Conservation (phyloP, 2,888 invertebrate species). For the Embidobia sp. region DNA sequence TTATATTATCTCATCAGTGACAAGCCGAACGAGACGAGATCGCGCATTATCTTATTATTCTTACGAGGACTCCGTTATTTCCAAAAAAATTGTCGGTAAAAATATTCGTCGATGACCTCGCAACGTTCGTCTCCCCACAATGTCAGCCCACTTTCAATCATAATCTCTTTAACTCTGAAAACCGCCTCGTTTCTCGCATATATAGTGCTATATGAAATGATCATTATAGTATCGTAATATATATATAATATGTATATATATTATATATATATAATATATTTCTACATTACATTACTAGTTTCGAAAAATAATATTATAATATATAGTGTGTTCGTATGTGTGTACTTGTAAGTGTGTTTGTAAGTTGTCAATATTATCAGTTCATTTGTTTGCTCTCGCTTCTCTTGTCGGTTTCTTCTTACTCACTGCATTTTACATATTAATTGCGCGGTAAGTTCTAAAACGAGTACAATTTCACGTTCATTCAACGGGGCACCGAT, state of each 20-base stretch:
- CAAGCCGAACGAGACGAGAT: slow-evolving; percentile 71
- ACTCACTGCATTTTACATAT: slow-evolving; percentile 61
- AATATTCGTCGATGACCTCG: slow-evolving; percentile 73
- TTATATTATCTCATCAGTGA: slow-evolving; percentile 55
- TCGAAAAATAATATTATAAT: slow-evolving; percentile 81
- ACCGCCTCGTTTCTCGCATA: slow-evolving; percentile 73
- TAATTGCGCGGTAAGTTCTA: slow-evolving; percentile 64
- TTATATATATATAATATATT: slow-evolving; percentile 72
- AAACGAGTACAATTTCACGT: slow-evolving; percentile 64
- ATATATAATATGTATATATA: slow-evolving; percentile 66
- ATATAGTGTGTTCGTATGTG: slow-evolving; percentile 74
- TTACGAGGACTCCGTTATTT: slow-evolving; percentile 70
- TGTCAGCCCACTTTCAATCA: slow-evolving; percentile 71
- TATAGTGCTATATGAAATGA: slow-evolving; percentile 79
- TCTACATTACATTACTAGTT: slow-evolving; percentile 80
- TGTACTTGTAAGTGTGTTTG: slow-evolving; percentile 67
- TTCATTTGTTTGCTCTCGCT: slow-evolving; percentile 65
- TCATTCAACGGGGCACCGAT: slow-evolving; percentile 36
- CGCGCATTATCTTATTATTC: slow-evolving; percentile 67
- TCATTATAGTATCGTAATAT: slow-evolving; percentile 78
- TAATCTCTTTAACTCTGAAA: slow-evolving; percentile 73
- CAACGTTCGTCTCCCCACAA: slow-evolving; percentile 70
- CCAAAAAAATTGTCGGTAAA: slow-evolving; percentile 75
- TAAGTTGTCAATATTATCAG: slow-evolving; percentile 72
- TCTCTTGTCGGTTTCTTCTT: slow-evolving; percentile 47